Conservation (phyloP, 2,113 vertebrate species). For the Paramormyrops kingsleyae region DNA sequence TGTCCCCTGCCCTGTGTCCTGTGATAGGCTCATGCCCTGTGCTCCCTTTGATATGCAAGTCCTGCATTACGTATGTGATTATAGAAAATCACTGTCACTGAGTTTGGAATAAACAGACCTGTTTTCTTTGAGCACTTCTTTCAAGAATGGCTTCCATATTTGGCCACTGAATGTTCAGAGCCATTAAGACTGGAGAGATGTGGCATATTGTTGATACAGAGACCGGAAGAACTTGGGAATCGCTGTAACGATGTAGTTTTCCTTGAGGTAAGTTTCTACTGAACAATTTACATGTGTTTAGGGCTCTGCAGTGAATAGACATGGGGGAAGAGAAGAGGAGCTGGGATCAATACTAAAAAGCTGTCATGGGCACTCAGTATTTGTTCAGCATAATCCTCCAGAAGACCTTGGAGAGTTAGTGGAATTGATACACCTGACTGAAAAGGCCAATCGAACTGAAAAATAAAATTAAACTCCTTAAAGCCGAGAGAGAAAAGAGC, state of each 20-base stretch:
- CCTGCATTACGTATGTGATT: background rate
- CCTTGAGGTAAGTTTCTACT: background rate
- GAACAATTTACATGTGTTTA: background rate
- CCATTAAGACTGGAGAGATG: background rate
- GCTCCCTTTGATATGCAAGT: background rate
- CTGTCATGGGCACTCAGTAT: background rate
- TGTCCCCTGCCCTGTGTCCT: no score
- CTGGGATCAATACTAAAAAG: background rate
- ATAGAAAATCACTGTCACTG: background rate
- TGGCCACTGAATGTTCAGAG: background rate
- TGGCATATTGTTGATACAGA: background rate
- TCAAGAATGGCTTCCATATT: background rate
- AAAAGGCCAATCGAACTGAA: background rate
- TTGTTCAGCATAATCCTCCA: background rate
- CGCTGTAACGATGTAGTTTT: background rate
- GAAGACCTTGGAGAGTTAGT: background rate
- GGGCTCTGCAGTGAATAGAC: background rate
- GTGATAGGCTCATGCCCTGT: background rate
- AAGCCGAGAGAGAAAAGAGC: background rate
- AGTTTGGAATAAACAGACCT: background rate
- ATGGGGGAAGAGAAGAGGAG: background rate
- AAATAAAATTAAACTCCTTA: background rate
- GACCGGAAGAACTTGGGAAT: background rate
- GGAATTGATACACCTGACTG: background rate
- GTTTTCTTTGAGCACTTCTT: background rate